These are phyloP conservation scores for Deladenus siricidicola DNA, from an alignment of 2,888 invertebrate species.

Conservation along the genomic window DNA sequence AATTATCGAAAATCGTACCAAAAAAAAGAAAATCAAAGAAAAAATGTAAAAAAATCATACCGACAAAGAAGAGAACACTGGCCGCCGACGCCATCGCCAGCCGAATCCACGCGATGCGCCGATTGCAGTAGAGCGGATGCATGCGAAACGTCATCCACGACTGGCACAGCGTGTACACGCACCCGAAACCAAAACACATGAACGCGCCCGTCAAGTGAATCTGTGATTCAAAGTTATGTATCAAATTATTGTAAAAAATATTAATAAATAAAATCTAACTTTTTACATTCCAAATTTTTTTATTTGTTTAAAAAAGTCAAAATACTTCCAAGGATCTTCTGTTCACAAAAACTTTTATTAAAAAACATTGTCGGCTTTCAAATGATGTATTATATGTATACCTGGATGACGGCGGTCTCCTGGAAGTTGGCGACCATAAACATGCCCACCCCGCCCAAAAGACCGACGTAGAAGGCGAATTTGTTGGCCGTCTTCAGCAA, in stretches of 20 bases:
- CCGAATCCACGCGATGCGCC: constrained; percentile 27
- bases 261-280: not conserved
- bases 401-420: constrained; percentile 45
- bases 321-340: not conserved
- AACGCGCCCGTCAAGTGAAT: constrained; percentile 15
- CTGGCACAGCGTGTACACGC: constrained; percentile 42
- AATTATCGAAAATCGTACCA: not conserved
- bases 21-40: constrained; percentile 25
- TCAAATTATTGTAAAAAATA: not conserved
- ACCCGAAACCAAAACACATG: constrained; percentile 37
- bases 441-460: constrained; percentile 39
- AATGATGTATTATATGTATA: constrained; percentile 30
- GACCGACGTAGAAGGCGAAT: constrained; percentile 30
- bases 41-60: not conserved
- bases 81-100: constrained; percentile 21
- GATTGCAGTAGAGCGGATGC: constrained; percentile 27
- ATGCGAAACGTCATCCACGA: constrained; percentile 31
- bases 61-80: not conserved
- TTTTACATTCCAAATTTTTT: not conserved
- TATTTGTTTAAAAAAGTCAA: constrained; percentile 1
- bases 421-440: constrained; percentile 51
- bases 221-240: constrained; percentile 17
- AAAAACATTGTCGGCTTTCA: no score
- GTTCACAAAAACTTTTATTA: not conserved
- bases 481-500: constrained; percentile 31